Evolutionary conservation across 30 jellyfish, hydroid and myxozoan species (phyloP).

Genomic region (Nemopilema nomurai): DNA sequence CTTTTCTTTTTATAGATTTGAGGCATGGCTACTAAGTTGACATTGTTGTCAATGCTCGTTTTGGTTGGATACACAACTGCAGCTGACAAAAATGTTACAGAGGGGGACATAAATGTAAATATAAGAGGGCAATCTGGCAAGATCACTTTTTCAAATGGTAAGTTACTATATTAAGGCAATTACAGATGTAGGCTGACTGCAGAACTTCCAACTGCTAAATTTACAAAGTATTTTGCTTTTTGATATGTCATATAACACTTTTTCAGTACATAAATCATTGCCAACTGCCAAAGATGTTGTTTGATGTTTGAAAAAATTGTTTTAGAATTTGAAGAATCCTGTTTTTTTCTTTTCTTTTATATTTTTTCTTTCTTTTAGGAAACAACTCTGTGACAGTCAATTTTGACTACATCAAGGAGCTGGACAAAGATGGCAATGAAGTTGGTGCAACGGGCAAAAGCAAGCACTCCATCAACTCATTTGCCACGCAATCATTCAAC

Average conservation of each 20-base stretch:
- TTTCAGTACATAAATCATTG: no score
- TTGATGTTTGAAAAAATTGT: no score
- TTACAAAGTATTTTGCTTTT: no score
- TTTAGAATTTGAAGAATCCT: no score
- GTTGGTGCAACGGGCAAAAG: conserved; percentile 20
- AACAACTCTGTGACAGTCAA: neutral
- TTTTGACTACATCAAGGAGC: conserved; percentile 29
- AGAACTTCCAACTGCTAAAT: no score
- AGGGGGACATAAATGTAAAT: neutral
- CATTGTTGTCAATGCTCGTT: neutral
- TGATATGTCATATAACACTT: no score
- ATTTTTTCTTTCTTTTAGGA: neutral
- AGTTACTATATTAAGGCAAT: neutral
- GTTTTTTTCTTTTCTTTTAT: no score
- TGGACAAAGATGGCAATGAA: conserved; percentile 2
- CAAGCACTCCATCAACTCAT: conserved; percentile 38
- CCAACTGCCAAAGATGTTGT: no score
- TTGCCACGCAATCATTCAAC: conserved; percentile 10
- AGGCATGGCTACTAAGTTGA: neutral
- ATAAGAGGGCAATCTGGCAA: conserved; percentile 6
- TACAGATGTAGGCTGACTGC: no score
- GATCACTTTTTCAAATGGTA: conserved; percentile 2
- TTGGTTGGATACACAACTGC: neutral
- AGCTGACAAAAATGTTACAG: neutral
- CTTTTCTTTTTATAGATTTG: neutral